These are phyloP conservation scores for Rhineura floridana DNA, from an alignment of 2,113 vertebrate genomes.

Conservation along the genomic window DNA sequence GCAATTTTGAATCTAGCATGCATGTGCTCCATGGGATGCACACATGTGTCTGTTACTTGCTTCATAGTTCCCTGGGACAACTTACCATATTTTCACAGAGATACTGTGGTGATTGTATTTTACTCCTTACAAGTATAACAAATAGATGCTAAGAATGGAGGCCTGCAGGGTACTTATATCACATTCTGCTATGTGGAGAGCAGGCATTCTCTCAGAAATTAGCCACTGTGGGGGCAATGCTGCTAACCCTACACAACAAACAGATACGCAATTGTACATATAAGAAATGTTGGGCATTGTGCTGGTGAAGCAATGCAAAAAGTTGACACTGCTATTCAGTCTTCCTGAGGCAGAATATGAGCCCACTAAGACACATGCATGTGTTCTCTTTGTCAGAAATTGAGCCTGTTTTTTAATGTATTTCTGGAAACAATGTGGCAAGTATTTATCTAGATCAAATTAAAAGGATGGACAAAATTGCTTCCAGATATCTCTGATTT, in stretches of 20 bases:
- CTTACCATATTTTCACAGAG: background rate
- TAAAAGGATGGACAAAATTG: background rate
- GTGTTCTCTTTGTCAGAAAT: background rate
- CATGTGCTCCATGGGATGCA: background rate
- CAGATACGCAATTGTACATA: background rate
- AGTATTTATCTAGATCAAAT: background rate
- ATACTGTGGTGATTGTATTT: background rate
- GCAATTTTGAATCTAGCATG: background rate
- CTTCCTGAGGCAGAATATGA: background rate
- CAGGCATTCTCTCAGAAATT: too few relatives aligned
- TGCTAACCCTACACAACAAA: background rate
- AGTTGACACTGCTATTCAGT: background rate
- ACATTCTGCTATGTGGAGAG: background rate
- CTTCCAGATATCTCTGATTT: background rate
- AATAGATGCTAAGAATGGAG: background rate
- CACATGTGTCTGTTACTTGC: background rate
- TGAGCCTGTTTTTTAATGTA: background rate
- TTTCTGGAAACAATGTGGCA: background rate
- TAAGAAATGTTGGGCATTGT: too few relatives aligned
- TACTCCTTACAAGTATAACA: background rate
- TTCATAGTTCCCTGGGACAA: background rate
- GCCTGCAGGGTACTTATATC: background rate
- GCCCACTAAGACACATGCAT: background rate
- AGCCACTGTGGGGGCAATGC: background rate
- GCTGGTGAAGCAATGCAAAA: background rate